Evolutionary conservation across 1,140 invertebrate species (phyloP), one percentile per base, ranked within the genome.

Genomic region (Zophobas atratus): DNA sequence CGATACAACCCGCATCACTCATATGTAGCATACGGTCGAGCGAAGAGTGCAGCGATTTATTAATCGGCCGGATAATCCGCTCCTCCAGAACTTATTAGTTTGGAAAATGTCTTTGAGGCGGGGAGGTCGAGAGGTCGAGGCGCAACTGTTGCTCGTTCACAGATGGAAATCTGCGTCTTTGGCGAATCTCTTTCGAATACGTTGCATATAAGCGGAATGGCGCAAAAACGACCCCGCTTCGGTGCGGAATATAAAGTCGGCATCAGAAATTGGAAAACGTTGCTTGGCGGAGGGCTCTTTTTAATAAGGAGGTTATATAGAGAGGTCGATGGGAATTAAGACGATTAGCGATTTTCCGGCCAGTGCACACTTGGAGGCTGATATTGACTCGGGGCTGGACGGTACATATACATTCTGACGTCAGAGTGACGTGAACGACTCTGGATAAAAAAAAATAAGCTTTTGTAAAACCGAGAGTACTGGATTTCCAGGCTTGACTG

Each of bases 141-240:
- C 60, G 43, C 60, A 67, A 67, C 60, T 67, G 60, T 67, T 67
- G 60, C 60, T 67, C 60, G n/a, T 67, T 67, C 60, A 67, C 60
- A 67, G 60, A 67, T 67, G 60, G 39, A 67, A 67, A 67, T 67
- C 60, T 67, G 60, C 60, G 60, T 67, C 60, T 67, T 67, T 67
- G 60, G 55, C 60, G 60, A 67, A 67, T 67, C 60, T 67, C 60
- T 67, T 67, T 67, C 60, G 60, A 67, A 67, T 67, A 67, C 60
- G 43, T 67, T 43, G 60, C 60, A 67, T 67, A 67, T 67, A 67
- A 67, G 60, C 60, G 60, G 60, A 67, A 67, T 43, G 60, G 60
- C 60, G 60, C 60, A 67, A 46, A 60, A 67, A 67, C 60, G 60
- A 43, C 60, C 60, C 33, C 60, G 60, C 60, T 67, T 67, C 5